Conservation (phyloP, 2,797 vertebrate species). For the Psittacula derbiana region DNA sequence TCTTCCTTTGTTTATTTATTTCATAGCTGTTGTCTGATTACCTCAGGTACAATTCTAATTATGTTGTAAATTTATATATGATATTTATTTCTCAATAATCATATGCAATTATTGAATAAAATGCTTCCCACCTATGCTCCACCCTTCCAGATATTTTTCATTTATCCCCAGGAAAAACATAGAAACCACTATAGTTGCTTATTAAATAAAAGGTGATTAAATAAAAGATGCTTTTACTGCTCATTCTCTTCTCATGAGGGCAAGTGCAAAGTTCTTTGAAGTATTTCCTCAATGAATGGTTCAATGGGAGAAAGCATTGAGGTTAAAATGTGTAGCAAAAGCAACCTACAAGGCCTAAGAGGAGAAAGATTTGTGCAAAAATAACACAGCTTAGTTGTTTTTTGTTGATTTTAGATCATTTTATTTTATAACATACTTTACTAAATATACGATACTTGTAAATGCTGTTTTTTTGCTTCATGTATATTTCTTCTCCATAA, state of each 20-base stretch:
- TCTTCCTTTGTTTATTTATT: background rate
- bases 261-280: background rate
- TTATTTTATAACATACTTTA: conserved; percentile 13
- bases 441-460: background rate
- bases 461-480: background rate
- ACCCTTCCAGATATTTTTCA: background rate
- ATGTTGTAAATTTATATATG: background rate
- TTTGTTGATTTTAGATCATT: background rate
- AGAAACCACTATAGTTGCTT: background rate
- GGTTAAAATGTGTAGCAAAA: background rate
- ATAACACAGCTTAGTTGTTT: background rate
- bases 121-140: background rate
- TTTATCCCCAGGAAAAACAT: background rate
- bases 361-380: background rate
- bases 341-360: background rate
- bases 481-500: background rate
- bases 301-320: background rate
- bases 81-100: background rate
- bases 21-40: background rate
- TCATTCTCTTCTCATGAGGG: background rate
- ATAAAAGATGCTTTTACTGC: background rate
- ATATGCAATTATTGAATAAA: background rate
- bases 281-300: background rate
- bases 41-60: background rate
- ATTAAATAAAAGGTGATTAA: background rate